A percentile compares a stretch with the other conserved stretches of the same genome.
These are phyloP conservation scores for Rhinolophus ferrumequinum DNA, from an alignment of 2,113 vertebrate species.

Conservation along the genomic window DNA sequence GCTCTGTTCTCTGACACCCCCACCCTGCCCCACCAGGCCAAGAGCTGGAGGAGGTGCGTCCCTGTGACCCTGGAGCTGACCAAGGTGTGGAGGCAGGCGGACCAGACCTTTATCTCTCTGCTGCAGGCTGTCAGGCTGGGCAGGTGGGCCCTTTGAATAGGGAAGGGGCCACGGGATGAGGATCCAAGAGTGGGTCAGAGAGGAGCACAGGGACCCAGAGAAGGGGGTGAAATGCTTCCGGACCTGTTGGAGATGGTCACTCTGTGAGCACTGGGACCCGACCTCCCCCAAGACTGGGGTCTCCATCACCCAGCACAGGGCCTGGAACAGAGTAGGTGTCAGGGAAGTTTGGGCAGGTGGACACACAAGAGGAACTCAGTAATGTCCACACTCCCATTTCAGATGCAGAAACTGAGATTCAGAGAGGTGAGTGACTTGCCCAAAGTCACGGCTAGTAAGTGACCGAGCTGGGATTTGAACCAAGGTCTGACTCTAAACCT, in stretches of 20 bases:
- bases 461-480: neutral
- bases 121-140: slow-evolving; percentile 93
- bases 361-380: neutral
- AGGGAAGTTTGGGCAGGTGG: neutral
- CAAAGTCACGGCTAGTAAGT: neutral
- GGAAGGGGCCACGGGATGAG: neutral
- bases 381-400: neutral
- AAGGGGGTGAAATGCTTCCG: neutral
- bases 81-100: slow-evolving; percentile 93
- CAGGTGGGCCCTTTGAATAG: slow-evolving; percentile 86
- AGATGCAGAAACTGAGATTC: neutral
- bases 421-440: neutral
- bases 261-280: neutral
- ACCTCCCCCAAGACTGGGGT: neutral
- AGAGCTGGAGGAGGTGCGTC: slow-evolving; percentile 95
- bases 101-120: slow-evolving; percentile 93
- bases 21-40: slow-evolving; percentile 85
- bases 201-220: neutral
- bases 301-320: neutral
- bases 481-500: neutral
- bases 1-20: neutral
- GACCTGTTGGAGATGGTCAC: neutral
- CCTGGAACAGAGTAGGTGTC: neutral
- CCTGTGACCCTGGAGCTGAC: slow-evolving; percentile 95
- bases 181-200: neutral